A percentile compares a stretch with the other conserved stretches of the same genome.
phyloP scores from a whole-genome alignment of 1,140 invertebrate genomes.

The Drosophila mauritiana region DNA sequence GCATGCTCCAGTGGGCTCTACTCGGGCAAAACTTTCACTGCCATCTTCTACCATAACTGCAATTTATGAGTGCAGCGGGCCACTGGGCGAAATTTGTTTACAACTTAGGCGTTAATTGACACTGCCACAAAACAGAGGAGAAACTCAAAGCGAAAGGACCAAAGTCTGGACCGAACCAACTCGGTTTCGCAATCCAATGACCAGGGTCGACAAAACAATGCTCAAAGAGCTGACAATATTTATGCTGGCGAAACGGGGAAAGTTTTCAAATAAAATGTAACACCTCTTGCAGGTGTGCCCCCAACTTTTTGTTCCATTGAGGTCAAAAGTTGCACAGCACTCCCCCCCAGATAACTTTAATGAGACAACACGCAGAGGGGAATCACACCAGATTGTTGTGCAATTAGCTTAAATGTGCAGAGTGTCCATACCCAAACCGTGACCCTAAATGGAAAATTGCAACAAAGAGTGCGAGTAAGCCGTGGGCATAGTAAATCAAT shows the following conservation, averaged over 20 bases:
- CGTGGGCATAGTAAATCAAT: slow-evolving; percentile 77
- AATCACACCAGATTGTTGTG: slow-evolving; percentile 42
- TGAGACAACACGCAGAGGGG: slow-evolving; percentile 25
- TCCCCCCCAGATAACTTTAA: slow-evolving; percentile 24
- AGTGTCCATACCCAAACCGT: neutral
- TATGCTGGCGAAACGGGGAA: slow-evolving; percentile 51
- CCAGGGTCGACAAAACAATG: slow-evolving; percentile 33
- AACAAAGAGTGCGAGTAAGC: slow-evolving; percentile 52
- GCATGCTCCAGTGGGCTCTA: slow-evolving; percentile 26
- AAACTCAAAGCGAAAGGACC: slow-evolving; percentile 5
- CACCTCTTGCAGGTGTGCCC: slow-evolving; percentile 54
- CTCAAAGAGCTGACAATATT: slow-evolving; percentile 61
- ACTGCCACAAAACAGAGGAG: slow-evolving; percentile 48
- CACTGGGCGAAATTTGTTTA: slow-evolving; percentile 77
- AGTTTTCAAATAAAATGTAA: slow-evolving; percentile 79
- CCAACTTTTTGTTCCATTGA: slow-evolving; percentile 16
- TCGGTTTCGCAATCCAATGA: slow-evolving; percentile 67
- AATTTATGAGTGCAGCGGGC: slow-evolving; percentile 78
- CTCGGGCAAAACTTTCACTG: slow-evolving; percentile 51
- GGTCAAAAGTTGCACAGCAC: slow-evolving; percentile 27
- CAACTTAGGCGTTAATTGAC: slow-evolving; percentile 82
- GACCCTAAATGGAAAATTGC: neutral
- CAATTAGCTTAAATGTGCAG: slow-evolving; percentile 37
- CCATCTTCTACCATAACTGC: slow-evolving; percentile 68
- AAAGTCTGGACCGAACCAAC: slow-evolving; percentile 42